Base-by-base conservation (phyloP, 1,140 invertebrate genomes). In the Ostrea denselamellosa region DNA sequence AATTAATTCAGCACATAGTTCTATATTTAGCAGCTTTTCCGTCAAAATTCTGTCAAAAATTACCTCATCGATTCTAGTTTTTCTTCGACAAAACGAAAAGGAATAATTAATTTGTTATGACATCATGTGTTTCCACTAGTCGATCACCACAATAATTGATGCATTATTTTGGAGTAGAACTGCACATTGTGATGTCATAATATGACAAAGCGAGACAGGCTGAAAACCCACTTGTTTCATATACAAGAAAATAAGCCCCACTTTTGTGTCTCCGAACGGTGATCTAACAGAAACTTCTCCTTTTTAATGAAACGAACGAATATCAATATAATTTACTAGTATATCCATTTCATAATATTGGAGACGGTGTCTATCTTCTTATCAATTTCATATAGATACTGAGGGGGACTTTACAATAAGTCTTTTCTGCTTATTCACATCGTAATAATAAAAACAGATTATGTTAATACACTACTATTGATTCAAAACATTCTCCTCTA, bases 81-180 rank as follows among this genome's bases (percentile, higher is more conserved):
- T 71, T 71, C 68, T 28, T 71, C 25, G 68, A 71, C 25, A 71
- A 71, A 71, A 71, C 22, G 12, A 71, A 25, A 71, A 12, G 68
- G 68, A 71, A 71, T 71, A 71, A 71, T 71, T 71, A 12, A 71
- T 9, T 14, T 25, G 65, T 71, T 14, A 71, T 71, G 68, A 71
- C 68, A 71, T 71, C 68, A 71, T 71, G 14, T 5, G 25, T 34
- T 71, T 0, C 28, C 9, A 0, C 68, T 14, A 25, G 22, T 71
- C 25, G 25, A 71, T 71, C 68, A 71, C 68, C 68, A 71, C 68
- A 71, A 71, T 28, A 71, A 71, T 71, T 71, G 68, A 71, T 71
- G 28, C 9, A 71, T 71, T 71, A 71, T 34, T 34, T 34, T 28
- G 68, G 28, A 71, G 28, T 71, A 28, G 9, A 28, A 71, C 68